A percentile compares a stretch with the other conserved stretches of the same genome.
Evolutionary conservation across 2,888 invertebrate genomes (phyloP).

Genomic region (Mythimna albipuncta): DNA sequence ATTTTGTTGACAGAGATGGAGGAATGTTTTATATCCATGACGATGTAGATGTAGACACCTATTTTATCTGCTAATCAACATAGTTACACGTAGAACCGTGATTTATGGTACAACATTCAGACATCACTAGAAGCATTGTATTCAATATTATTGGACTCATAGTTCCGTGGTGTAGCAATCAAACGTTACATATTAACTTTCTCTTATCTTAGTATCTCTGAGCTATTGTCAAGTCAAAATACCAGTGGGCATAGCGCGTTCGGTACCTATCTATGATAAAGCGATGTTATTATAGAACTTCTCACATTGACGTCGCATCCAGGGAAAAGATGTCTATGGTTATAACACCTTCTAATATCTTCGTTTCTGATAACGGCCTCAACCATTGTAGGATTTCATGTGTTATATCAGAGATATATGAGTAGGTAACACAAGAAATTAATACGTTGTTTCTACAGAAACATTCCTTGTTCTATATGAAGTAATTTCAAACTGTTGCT

Average conservation of each 20-base stretch:
- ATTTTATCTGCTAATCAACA: constrained; percentile 31
- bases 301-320: constrained; percentile 4
- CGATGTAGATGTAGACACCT: neutral
- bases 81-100: constrained; percentile 9
- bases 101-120: constrained; percentile 41
- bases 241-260: constrained; percentile 22
- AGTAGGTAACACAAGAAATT: neutral
- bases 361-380: neutral
- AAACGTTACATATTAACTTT: constrained; percentile 56
- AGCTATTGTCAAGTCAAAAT: constrained; percentile 49
- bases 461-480: neutral
- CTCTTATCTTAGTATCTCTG: constrained; percentile 51
- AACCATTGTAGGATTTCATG: neutral
- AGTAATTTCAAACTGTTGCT: constrained; percentile 18
- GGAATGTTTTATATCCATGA: constrained; percentile 14
- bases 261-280: constrained; percentile 2
- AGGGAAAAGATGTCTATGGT: neutral
- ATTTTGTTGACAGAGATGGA: constrained; percentile 14
- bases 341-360: neutral
- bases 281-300: constrained; percentile 22
- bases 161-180: constrained; percentile 42
- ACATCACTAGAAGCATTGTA: constrained; percentile 36
- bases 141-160: constrained; percentile 30
- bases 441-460: neutral
- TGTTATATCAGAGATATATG: too few relatives aligned